phyloP scores from a whole-genome alignment of 2,888 invertebrate species.

The Melangyna quadrimaculata region DNA sequence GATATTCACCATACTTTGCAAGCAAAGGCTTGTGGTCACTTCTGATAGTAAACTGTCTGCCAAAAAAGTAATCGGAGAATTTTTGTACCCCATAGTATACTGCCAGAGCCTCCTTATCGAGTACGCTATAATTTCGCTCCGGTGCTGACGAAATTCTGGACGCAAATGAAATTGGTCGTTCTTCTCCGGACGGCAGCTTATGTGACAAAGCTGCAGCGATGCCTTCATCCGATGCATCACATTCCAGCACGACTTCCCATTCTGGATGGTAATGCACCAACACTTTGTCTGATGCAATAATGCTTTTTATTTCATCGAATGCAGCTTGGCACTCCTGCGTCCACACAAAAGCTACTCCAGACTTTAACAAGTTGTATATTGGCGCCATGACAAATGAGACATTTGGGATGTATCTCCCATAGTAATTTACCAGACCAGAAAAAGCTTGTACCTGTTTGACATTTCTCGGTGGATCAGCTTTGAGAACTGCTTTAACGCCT shows the following conservation, averaged over 20 bases:
- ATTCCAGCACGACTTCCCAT: constrained; percentile 10
- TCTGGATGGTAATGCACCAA: constrained; percentile 6
- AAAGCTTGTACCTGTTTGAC: not conserved
- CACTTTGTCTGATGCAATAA: not conserved
- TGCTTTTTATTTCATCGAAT: not conserved
- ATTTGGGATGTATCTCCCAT: not conserved
- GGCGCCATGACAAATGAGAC: not conserved
- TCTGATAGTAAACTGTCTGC: constrained; percentile 2
- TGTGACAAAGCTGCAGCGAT: constrained; percentile 12
- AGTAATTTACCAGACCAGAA: not conserved
- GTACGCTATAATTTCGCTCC: constrained; percentile 6
- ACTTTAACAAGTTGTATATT: not conserved
- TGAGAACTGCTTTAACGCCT: constrained; percentile 2
- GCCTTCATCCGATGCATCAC: constrained; percentile 14
- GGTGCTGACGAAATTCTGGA: not conserved
- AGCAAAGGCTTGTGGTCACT: not conserved
- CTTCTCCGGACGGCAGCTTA: constrained; percentile 2
- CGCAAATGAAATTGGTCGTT: not conserved
- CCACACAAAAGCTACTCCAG: not conserved
- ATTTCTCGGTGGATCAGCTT: not conserved
- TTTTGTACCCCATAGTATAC: constrained; percentile 13
- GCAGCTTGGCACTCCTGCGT: not conserved
- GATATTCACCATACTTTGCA: not conserved
- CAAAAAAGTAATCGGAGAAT: not conserved
- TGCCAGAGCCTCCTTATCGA: constrained; percentile 2